Evolutionary conservation across 2,113 vertebrate genomes (phyloP), one percentile per base, ranked within the genome.

Genomic region (Archocentrus centrarchus): DNA sequence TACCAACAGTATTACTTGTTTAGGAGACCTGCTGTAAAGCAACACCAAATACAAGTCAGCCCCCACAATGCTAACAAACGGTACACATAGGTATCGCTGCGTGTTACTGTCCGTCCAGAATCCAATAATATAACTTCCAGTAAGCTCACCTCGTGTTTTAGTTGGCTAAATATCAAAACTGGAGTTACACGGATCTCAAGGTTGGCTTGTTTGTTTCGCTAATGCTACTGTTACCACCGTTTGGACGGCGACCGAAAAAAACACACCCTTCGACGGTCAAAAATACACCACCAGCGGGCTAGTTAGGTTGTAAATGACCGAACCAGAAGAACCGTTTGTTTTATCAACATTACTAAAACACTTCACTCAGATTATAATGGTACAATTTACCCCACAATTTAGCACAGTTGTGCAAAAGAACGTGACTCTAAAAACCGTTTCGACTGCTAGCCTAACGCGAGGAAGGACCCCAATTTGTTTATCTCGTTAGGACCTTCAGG

Each of bases 391-490:
- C 4, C 11, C 9, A 11, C 2, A 63, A 60, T 76, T 73, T 59
- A n/a, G 5, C 64, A 75, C 62, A 81, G 55, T 80, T 82, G 24
- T 81, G 75, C 59, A 73, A 86, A 92, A 91, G 79, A 92, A 90
- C 81, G 81, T 87, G 70, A 87, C 44, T 88, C 83, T 47, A 55
- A 78, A 62, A 14, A 55, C 32, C 85, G 76, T 63, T 78, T 55
- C 78, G 44, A 41, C 24, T 64, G 85, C 85, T 94, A 93, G 80
- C 93, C 20, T 70, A 35, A 68, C 18, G 70, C 84, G 18, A 88
- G 47, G 63, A 83, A 94, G 94, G 94, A 95, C 93, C 94, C 93
- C 91, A 90, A 92, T 91, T 92, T 95, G 93, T 95, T 95, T 95
- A 94, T 95, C 93, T 94, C 92, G 68, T 30, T 1, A 94, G 92